Base-by-base conservation (phyloP, 2,797 vertebrate species). In the Scleropages formosus region DNA sequence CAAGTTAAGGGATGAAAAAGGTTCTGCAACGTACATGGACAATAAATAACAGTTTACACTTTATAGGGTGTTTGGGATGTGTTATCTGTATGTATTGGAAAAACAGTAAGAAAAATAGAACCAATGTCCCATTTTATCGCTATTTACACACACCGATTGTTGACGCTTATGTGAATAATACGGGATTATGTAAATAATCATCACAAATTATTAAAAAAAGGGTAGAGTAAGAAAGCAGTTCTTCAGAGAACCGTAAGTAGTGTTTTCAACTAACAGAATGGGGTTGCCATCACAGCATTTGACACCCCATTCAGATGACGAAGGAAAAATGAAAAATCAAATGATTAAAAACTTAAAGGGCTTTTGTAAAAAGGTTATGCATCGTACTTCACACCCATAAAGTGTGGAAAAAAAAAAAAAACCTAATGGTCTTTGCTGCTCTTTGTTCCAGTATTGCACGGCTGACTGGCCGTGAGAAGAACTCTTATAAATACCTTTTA, bases 61-160 rank as follows among this genome's bases (percentile, higher is more conserved):
- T n/a, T n/a, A n/a, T n/a, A n/a, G n/a, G n/a, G n/a, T n/a, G n/a
- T n/a, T n/a, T n/a, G n/a, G n/a, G n/a, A n/a, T n/a, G n/a, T n/a
- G n/a, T 67, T 66, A 15, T 67, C 65, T 67, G 67, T 47, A 67
- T 67, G 67, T 67, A 67, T 47, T 67, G 67, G 44, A 44, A 67
- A 67, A 47, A 67, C 46, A 66, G 31, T 10, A 67, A 67, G 31
- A 67, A 47, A 46, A 47, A 20, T 67, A 67, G 67, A 67, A 47
- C 47, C 12, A 39, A 47, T 31, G 47, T 47, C 22, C 44, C 46
- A 47, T 67, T 67, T 47, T 44, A 67, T 46, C 47, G 31, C 64
- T 67, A 67, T 47, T 67, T 67, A 51, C 68, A 70, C 51, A 70
- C 46, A 70, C 49, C 46, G 46, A 70, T 53, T 53, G 46, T 51